Evolutionary conservation across 2,797 vertebrate species (phyloP).

Genomic region (Sebastes hubbsi): DNA sequence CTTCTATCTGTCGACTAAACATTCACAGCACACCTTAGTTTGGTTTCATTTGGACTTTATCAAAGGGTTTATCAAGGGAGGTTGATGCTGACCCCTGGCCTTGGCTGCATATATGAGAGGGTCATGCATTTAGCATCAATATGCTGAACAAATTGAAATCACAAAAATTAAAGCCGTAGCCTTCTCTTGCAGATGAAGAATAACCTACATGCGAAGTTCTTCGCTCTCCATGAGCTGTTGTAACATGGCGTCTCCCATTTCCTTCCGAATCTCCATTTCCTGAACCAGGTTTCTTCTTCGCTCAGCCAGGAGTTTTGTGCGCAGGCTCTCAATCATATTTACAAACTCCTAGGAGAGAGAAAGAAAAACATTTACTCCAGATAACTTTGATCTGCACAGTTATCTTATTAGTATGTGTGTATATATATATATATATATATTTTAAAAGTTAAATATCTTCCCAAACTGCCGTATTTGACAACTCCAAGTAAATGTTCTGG

Average conservation of each 20-base stretch:
- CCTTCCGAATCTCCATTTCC: slow-evolving; percentile 91
- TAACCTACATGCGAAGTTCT: slow-evolving; percentile 83
- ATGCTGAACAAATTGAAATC: neutral
- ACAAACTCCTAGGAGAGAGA: slow-evolving; percentile 81
- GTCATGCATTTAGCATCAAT: neutral
- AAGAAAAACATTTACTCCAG: neutral
- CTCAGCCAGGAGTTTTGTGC: slow-evolving; percentile 83
- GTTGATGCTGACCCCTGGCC: neutral
- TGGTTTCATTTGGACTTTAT: neutral
- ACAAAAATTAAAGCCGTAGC: no score
- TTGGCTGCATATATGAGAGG: neutral
- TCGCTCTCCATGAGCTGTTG: slow-evolving; percentile 88
- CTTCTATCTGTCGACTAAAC: slow-evolving; percentile 85
- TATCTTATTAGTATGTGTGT: neutral
- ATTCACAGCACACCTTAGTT: neutral
- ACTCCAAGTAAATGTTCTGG: neutral
- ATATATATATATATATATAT: no score
- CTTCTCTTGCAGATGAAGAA: neutral
- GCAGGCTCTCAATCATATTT: slow-evolving; percentile 83
- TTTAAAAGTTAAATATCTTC: neutral
- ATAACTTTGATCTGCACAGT: neutral
- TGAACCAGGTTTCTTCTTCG: slow-evolving; percentile 85
- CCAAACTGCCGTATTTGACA: neutral
- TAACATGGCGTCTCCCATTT: slow-evolving; percentile 93
- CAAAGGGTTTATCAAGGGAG: neutral